Conservation (phyloP, 2,113 vertebrate genomes). For the Phyllopteryx taeniolatus region DNA sequence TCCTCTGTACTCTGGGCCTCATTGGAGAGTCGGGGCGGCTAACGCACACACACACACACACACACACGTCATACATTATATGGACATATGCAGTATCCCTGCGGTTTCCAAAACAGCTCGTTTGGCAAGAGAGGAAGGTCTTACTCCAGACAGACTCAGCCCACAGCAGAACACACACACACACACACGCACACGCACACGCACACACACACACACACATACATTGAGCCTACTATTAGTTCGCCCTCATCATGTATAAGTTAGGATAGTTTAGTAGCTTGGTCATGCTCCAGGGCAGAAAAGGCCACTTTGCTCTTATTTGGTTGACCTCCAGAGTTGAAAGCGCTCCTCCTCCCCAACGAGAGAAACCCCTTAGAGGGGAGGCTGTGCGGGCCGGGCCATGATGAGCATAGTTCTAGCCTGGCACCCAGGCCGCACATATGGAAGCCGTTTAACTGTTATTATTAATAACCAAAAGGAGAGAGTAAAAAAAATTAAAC, state of each 20-base stretch:
- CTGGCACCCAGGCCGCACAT: conserved; percentile 70
- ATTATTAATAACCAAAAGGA: conserved; percentile 74
- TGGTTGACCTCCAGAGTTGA: conserved; percentile 47
- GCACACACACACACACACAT: conserved; percentile 18
- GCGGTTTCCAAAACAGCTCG: conserved; percentile 71
- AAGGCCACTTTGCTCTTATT: conserved; percentile 38
- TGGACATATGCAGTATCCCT: conserved; percentile 73
- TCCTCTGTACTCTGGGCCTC: conserved; percentile 48
- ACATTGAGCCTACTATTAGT: conserved; percentile 47
- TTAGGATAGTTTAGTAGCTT: conserved; percentile 52
- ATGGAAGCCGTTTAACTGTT: conserved; percentile 77
- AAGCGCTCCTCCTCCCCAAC: conserved; percentile 35
- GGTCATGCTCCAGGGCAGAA: conserved; percentile 43
- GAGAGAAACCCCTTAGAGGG: conserved; percentile 25
- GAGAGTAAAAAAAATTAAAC: conserved; percentile 49
- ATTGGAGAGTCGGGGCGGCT: conserved; percentile 60
- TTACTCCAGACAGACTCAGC: conserved; percentile 68
- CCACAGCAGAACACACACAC: conserved; percentile 51
- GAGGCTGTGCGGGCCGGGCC: conserved; percentile 33
- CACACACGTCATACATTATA: conserved; percentile 59
- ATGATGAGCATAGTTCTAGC: conserved; percentile 65
- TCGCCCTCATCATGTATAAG: conserved; percentile 40
- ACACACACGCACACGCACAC: conserved; percentile 26
- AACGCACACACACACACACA: conserved; percentile 55
- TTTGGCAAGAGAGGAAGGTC: conserved; percentile 72